Base-by-base conservation (phyloP, 2,888 invertebrate genomes). In the Dolichomitus sp. region DNA sequence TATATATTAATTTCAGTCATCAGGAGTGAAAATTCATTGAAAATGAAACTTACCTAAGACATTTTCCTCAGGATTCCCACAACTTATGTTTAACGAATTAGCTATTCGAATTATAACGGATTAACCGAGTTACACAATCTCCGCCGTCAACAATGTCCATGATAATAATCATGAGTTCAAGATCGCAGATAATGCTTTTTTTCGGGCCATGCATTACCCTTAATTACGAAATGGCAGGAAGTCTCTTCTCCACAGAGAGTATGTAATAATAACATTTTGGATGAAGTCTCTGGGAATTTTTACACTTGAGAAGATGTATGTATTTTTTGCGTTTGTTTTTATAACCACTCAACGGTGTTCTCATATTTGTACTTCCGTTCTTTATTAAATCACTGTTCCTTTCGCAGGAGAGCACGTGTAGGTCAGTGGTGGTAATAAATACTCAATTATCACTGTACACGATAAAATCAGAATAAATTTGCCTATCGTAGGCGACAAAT, bases 381-480 rank as follows among this genome's bases (percentile, higher is more conserved):
- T 17, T n/a, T 37, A 61, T 77, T 68, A 11, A 48, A 69, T 37
- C 27, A 42, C 12, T 42, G 59, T 50, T 52, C 17, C 12, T 40
- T 19, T 7, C 19, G 30, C 14, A 40, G 12, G 40, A 48, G 30
- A 48, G 14, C 61, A 45, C 27, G 76, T 54, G 50, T 33, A 37
- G 17, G 19, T 27, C 37, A 59, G 33, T 50, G 9, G 11, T 57
- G 27, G 45, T 57, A 65, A 76, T 72, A 75, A 79, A 76, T 79
- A 61, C 23, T 59, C 45, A 66, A 79, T 83, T 68, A 83, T 80
- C 76, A 65, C 48, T 72, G 52, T 80, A 54, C n/a, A 30, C 59
- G 83, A 83, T 83, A 83, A 76, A 68, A 83, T 83, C 83, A 54
- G 72, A 75, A 76, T 68, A 83, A 52, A 76, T 83, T 80, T 76